Evolutionary conservation across 2,797 vertebrate species (phyloP).

Genomic region (Chloroceryle inda): DNA sequence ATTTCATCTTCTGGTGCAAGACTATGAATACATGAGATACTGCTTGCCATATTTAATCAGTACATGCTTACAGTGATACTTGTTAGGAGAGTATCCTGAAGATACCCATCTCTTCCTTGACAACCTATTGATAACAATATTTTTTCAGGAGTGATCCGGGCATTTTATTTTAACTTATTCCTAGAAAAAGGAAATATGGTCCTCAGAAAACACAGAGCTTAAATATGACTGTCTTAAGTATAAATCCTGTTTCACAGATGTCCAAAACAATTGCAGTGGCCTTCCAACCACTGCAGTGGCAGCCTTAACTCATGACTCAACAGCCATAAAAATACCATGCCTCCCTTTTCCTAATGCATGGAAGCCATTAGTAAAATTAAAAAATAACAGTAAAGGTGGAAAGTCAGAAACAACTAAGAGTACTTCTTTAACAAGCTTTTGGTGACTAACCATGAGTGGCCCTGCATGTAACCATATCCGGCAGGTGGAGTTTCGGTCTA

Average conservation of each 20-base stretch:
- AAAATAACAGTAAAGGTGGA: not conserved
- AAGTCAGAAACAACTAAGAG: not conserved
- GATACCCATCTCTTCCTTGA: not conserved
- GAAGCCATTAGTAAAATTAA: not conserved
- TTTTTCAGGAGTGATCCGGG: not conserved
- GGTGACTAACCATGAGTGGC: not conserved
- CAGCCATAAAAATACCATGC: not conserved
- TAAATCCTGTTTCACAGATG: not conserved
- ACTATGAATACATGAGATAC: not conserved
- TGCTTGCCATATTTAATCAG: not conserved
- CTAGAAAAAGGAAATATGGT: not conserved
- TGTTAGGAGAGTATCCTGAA: not conserved
- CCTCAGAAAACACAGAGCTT: not conserved
- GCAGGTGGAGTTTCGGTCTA: not conserved
- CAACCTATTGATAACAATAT: not conserved
- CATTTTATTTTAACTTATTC: not conserved
- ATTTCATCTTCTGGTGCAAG: not conserved
- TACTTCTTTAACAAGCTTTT: not conserved
- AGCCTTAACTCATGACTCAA: not conserved
- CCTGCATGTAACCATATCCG: fast-evolving
- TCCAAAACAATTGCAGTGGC: not conserved
- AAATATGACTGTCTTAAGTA: not conserved
- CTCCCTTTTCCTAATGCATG: not conserved
- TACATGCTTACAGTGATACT: not conserved
- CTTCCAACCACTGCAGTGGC: not conserved